These are phyloP conservation scores for Callocephalon fimbriatum DNA, from an alignment of 2,113 vertebrate genomes.

Conservation along the genomic window DNA sequence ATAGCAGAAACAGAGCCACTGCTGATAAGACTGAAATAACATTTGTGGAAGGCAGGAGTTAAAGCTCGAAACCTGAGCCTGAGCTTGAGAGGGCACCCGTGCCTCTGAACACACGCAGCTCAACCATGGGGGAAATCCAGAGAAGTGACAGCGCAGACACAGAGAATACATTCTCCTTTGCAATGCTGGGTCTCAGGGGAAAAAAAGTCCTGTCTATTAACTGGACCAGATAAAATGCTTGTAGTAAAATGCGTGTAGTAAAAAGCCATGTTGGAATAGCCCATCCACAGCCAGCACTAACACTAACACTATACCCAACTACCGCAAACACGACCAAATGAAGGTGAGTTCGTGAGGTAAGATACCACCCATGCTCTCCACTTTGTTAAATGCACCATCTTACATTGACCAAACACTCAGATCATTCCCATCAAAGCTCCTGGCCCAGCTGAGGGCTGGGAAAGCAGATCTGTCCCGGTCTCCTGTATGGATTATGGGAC, in stretches of 20 bases:
- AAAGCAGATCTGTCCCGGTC: not conserved
- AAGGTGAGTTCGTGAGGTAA: not conserved
- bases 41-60: not conserved
- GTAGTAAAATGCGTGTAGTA: not conserved
- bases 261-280: fast-evolving
- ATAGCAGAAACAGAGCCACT: not conserved
- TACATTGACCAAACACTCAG: not conserved
- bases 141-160: not conserved
- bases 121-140: not conserved
- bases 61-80: not conserved
- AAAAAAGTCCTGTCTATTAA: not conserved
- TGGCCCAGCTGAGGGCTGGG: not conserved
- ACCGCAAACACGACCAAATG: fast-evolving
- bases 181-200: not conserved
- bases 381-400: not conserved
- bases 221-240: not conserved
- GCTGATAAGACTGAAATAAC: not conserved
- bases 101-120: fast-evolving
- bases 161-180: not conserved
- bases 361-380: not conserved
- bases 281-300: fast-evolving
- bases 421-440: not conserved
- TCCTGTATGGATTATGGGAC: not conserved
- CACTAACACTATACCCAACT: not conserved
- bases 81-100: not conserved